Conservation (phyloP, 2,888 invertebrate genomes). For the Protonemura montana region DNA sequence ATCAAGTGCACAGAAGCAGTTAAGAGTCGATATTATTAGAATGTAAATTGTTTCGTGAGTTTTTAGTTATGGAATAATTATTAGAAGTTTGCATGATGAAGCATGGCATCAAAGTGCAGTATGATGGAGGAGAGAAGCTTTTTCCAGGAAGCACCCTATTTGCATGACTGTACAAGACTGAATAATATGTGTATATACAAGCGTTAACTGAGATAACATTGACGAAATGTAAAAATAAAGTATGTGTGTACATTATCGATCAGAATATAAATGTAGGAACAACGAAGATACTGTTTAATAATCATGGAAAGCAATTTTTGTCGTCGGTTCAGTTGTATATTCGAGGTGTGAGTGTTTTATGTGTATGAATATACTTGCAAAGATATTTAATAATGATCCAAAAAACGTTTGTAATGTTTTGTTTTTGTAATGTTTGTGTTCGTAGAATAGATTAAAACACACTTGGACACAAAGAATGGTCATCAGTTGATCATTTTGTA, state of each 20-base stretch:
- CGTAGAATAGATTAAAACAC: not conserved
- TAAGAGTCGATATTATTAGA: not conserved
- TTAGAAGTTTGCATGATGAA: not conserved
- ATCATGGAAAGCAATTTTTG: no score
- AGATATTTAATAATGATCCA: not conserved
- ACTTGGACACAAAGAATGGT: not conserved
- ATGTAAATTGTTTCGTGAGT: not conserved
- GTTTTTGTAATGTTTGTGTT: not conserved
- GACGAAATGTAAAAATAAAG: not conserved
- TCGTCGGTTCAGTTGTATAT: no score
- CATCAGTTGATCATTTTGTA: slow-evolving; percentile 30
- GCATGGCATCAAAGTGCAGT: not conserved
- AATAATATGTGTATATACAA: no score
- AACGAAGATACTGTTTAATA: no score
- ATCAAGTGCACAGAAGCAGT: slow-evolving; percentile 45
- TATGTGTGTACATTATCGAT: no score
- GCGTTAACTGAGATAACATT: no score
- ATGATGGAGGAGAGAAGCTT: not conserved
- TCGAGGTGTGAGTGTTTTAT: no score
- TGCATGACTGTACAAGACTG: no score
- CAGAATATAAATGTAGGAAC: no score
- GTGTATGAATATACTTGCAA: not conserved
- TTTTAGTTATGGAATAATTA: not conserved
- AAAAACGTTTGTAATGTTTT: not conserved
- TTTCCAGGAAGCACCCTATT: not conserved